Evolutionary conservation across 2,888 invertebrate species (phyloP).

Genomic region (Pecten maximus): DNA sequence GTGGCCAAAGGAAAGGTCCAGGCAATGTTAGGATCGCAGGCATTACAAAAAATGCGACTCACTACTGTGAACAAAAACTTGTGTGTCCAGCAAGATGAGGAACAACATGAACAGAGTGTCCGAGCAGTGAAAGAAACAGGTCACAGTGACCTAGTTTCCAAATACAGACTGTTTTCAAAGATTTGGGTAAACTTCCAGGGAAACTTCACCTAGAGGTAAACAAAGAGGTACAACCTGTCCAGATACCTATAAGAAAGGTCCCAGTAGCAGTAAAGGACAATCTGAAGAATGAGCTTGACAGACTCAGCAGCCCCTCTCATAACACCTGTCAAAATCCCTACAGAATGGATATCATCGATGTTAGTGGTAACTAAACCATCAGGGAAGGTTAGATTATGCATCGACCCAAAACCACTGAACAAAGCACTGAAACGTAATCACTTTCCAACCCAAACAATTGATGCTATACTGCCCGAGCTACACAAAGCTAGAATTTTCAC

Average conservation of each 20-base stretch:
- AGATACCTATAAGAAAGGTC: neutral
- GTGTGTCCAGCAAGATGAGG: neutral
- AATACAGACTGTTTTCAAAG: conserved; percentile 36
- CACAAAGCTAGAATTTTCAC: conserved; percentile 40
- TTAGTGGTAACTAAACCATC: conserved; percentile 50
- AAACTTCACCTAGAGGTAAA: conserved; percentile 19
- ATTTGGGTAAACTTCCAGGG: neutral
- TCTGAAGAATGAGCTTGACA: conserved; percentile 9
- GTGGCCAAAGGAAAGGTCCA: conserved; percentile 10
- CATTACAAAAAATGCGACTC: neutral
- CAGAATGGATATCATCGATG: conserved; percentile 59
- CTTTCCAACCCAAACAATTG: conserved; percentile 45
- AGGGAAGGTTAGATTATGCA: conserved; percentile 51
- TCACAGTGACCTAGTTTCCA: neutral
- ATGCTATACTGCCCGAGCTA: conserved; percentile 47
- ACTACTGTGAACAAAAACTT: neutral
- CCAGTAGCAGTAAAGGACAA: neutral
- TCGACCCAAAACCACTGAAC: conserved; percentile 57
- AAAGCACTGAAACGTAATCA: conserved; percentile 51
- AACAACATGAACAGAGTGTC: neutral
- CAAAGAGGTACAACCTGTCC: neutral
- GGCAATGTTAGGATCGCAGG: conserved; percentile 1
- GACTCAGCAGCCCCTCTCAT: conserved; percentile 37
- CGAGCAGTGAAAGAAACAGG: neutral
- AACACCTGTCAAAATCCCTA: conserved; percentile 49